These are phyloP conservation scores for Papilio gigon DNA, from an alignment of 2,888 invertebrate species.

Conservation along the genomic window DNA sequence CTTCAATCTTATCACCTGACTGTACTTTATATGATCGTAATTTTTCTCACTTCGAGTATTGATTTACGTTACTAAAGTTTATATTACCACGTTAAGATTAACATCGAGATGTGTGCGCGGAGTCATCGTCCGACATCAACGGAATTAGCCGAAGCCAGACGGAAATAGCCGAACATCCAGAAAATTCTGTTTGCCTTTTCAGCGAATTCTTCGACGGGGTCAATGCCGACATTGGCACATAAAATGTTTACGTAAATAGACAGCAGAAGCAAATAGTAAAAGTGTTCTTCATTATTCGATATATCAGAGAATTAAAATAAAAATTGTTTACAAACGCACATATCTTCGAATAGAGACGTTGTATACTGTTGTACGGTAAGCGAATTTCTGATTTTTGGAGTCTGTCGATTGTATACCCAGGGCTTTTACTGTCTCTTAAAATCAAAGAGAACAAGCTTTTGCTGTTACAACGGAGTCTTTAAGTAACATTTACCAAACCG, in stretches of 20 bases:
- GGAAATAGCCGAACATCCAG: conserved; percentile 78
- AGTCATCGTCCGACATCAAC: conserved; percentile 78
- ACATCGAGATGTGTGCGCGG: conserved; percentile 72
- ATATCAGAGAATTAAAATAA: no score
- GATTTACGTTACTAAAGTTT: conserved; percentile 51
- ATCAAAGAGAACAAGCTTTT: no score
- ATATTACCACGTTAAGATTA: conserved; percentile 49
- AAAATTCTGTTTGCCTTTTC: conserved; percentile 64
- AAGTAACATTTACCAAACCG: background rate
- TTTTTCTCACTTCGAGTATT: no score
- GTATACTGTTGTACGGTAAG: no score
- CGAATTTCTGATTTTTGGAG: no score
- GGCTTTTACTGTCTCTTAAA: no score
- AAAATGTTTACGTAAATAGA: conserved; percentile 11
- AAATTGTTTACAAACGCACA: no score
- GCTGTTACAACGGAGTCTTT: no score
- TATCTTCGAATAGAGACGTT: no score
- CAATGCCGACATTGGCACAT: conserved; percentile 53
- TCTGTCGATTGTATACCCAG: no score
- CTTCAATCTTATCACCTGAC: no score
- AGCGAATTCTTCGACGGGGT: conserved; percentile 63
- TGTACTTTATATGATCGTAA: no score
- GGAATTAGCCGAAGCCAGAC: conserved; percentile 75
- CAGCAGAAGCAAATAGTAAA: background rate
- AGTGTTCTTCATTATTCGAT: background rate